A percentile compares a stretch with the other conserved stretches of the same genome.
These are phyloP conservation scores for Macrosoma leucophasiata DNA, from an alignment of 2,888 invertebrate species.

Conservation along the genomic window DNA sequence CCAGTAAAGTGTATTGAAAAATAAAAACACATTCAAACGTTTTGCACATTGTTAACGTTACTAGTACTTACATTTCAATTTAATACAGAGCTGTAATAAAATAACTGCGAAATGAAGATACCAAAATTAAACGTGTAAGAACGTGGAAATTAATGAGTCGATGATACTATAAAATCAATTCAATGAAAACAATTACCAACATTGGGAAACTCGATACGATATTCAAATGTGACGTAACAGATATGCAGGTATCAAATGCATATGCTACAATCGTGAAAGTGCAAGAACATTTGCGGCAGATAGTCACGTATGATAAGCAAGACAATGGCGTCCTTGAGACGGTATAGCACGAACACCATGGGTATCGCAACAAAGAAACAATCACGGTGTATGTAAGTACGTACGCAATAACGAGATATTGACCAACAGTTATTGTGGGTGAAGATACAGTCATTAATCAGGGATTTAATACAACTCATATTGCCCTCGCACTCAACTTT, in stretches of 20 bases:
- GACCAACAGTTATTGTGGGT: constrained; percentile 33
- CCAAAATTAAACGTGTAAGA: too few relatives aligned
- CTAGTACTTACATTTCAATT: constrained; percentile 8
- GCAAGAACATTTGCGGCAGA: constrained; percentile 30
- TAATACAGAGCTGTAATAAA: too few relatives aligned
- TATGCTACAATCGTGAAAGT: constrained; percentile 41
- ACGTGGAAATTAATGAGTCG: too few relatives aligned
- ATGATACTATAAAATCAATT: too few relatives aligned
- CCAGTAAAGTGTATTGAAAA: too few relatives aligned
- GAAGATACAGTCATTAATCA: constrained; percentile 43
- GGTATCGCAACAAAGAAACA: constrained; percentile 36
- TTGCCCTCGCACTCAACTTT: too few relatives aligned
- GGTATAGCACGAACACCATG: constrained; percentile 37
- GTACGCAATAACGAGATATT: constrained; percentile 39
- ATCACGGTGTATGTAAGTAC: constrained; percentile 31
- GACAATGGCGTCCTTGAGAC: constrained; percentile 50
- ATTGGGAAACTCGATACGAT: too few relatives aligned
- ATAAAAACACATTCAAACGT: too few relatives aligned
- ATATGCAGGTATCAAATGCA: constrained; percentile 21
- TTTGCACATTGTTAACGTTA: too few relatives aligned
- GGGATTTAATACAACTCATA: constrained; percentile 8
- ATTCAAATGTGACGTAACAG: too few relatives aligned
- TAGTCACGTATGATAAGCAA: constrained; percentile 48
- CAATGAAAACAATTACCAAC: too few relatives aligned
- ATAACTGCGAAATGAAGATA: too few relatives aligned